Evolutionary conservation across 2,888 invertebrate species (phyloP), one percentile per base, ranked within the genome.

Genomic region (Synanthedon tipuliformis): DNA sequence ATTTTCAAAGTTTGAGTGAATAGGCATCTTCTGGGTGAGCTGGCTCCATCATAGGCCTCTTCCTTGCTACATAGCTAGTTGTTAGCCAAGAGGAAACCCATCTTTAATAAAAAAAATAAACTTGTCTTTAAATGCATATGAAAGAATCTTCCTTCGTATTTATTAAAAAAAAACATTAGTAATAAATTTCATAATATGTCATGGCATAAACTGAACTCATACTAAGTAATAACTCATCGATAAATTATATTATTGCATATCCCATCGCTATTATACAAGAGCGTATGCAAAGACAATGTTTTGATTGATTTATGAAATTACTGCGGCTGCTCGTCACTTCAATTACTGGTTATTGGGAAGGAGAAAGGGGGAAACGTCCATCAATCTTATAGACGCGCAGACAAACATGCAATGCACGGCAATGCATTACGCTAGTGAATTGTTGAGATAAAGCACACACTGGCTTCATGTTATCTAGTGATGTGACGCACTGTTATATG

Each of bases 241-340:
- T 12, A 45, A 13, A 45, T 13, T 45, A 23, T 45, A 13, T 45
- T n/a, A 12, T 41, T 13, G 41, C n/a, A 41, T 13, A 41, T 12
- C 45, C n/a, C 45, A 45, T 45, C 45, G 13, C 45, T 13, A 13
- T 13, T 52, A 50, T 50, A 56, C 51, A 54, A 53, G 59, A 60
- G 59, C 61, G 59, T 61, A 58, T 59, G 60, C 61, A 54, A 60
- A 61, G 63, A 66, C 61, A 60, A 54, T 60, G 56, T 58, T 59
- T 57, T 57, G 60, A 55, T 68, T 75, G 76, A 75, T 78, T 75
- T 74, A 75, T 71, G 75, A 71, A 70, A 68, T 66, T 61, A 63
- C 63, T 58, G 59, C 54, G 57, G 18, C 27, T 15, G 66, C 73
- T 68, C 65, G 59, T 76, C 73, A 69, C 65, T 68, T 57, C 70